Conservation (phyloP, 2,797 vertebrate genomes). For the Darevskia mixta region DNA sequence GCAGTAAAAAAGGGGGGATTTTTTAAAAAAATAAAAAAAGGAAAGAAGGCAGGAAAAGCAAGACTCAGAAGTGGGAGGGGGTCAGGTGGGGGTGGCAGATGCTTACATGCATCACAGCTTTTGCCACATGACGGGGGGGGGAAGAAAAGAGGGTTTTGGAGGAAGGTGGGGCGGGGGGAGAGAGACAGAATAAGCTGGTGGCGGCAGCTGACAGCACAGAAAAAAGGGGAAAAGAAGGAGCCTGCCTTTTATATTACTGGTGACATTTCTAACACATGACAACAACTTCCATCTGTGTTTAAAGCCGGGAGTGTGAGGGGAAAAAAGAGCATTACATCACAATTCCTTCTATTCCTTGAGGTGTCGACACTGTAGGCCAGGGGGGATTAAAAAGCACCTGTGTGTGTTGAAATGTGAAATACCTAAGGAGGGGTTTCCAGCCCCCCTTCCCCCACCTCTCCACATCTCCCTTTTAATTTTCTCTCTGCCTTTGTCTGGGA, state of each 20-base stretch:
- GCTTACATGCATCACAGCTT: slow-evolving; percentile 85
- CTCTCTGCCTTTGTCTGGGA: slow-evolving; percentile 44
- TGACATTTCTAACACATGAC: slow-evolving; percentile 93
- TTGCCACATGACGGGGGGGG: slow-evolving; percentile 84
- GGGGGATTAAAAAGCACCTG: slow-evolving; percentile 86
- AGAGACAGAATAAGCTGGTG: slow-evolving; percentile 71
- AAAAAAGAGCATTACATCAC: slow-evolving; percentile 83
- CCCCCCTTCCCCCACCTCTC: fast-evolving
- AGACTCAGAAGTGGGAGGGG: slow-evolving; percentile 74
- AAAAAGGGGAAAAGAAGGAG: slow-evolving; percentile 83
- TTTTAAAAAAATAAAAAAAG: not conserved
- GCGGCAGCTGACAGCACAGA: slow-evolving; percentile 85
- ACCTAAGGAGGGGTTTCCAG: slow-evolving; percentile 52
- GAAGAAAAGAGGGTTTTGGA: slow-evolving; percentile 40
- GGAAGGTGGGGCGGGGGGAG: slow-evolving; percentile 63
- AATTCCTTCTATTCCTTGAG: slow-evolving; percentile 78
- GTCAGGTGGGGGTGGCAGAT: slow-evolving; percentile 58
- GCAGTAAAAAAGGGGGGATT: slow-evolving; percentile 78
- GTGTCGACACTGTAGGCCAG: slow-evolving; percentile 80
- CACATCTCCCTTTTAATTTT: slow-evolving; percentile 25
- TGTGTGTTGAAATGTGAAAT: slow-evolving; percentile 72
- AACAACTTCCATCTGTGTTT: slow-evolving; percentile 95
- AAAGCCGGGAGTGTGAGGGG: slow-evolving; percentile 77
- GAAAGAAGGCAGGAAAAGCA: slow-evolving; percentile 69
- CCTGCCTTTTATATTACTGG: slow-evolving; percentile 90